Evolutionary conservation across 2,888 invertebrate species (phyloP), one percentile per base, ranked within the genome.

Genomic region (Invenusta paracnida): DNA sequence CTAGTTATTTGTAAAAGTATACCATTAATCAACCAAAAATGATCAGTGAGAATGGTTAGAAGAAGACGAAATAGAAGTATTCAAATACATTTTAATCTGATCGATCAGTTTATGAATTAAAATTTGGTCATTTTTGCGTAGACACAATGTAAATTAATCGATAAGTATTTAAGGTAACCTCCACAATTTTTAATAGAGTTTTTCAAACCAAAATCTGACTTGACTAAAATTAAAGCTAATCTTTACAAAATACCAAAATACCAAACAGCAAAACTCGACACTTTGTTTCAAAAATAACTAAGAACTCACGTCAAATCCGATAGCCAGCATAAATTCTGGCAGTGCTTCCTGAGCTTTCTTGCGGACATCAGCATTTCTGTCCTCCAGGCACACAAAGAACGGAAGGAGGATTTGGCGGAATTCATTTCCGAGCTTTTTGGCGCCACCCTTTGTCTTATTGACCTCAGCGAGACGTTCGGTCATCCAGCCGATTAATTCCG

Each of bases 301-400:
- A 5, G n/a, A 28, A n/a, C 81, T 79, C n/a, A 82, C 82, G 84
- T 95, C 95, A 87, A 94, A 96, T 0, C 97, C 95, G 2, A 96
- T 92, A 90, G 97, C 97, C 88, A 96, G 94, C 97, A 97, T 97
- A 89, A 96, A 94, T 0, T 96, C 96, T 79, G 96, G 92, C 66
- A 97, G 94, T 73, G 96, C 95, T 90, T 97, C 97, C 85, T 94
- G 94, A 0, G 96, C 95, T 89, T 95, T 95, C 90, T 96, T 96
- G 13, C 97, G 93, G 0, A 98, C 97, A 88, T 97, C 97, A 0
- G 94, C 95, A 90, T 95, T 96, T 85, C 98, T 94, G 92, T 98
- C 97, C 90, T 96, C 97, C 86, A 97, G 92, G 89, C 96, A 95
- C 66, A 94, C 93, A 91, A 94, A 96, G 85, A 98, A 91, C 88